Conservation (phyloP, 2,797 vertebrate species). For the Apogon hyalosoma region DNA sequence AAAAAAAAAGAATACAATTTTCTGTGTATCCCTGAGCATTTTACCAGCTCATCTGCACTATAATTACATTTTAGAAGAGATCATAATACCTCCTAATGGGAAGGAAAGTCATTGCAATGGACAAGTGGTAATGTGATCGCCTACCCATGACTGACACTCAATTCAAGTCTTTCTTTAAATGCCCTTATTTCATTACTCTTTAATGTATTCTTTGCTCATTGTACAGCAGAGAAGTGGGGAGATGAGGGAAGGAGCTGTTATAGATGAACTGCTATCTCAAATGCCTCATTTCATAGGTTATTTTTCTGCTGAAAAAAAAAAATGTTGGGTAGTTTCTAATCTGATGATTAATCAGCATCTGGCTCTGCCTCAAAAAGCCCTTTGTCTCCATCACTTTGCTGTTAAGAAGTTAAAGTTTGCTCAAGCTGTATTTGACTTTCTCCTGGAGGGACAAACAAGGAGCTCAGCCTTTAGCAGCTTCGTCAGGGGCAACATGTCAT, state of each 20-base stretch:
- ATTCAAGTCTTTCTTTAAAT: slow-evolving; percentile 73
- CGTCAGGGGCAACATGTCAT: slow-evolving; percentile 49
- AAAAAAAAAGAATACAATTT: slow-evolving; percentile 32
- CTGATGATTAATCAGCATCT: slow-evolving; percentile 47
- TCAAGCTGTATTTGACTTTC: slow-evolving; percentile 73
- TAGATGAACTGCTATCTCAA: slow-evolving; percentile 55
- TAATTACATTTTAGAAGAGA: slow-evolving; percentile 64
- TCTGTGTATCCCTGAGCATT: slow-evolving; percentile 32
- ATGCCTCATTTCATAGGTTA: slow-evolving; percentile 60
- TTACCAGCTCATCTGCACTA: slow-evolving; percentile 49
- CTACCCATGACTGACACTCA: slow-evolving; percentile 68
- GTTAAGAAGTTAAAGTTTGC: slow-evolving; percentile 50
- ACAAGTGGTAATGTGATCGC: slow-evolving; percentile 68
- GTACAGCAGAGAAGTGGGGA: slow-evolving; percentile 43
- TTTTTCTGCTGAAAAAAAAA: slow-evolving; percentile 38
- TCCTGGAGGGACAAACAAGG: slow-evolving; percentile 61
- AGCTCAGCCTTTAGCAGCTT: slow-evolving; percentile 40
- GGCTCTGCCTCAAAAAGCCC: slow-evolving; percentile 17
- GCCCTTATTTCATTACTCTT: slow-evolving; percentile 69
- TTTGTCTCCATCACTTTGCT: slow-evolving; percentile 33
- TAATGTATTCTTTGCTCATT: slow-evolving; percentile 66
- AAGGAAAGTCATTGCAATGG: slow-evolving; percentile 51
- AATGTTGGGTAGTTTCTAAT: slow-evolving; percentile 36
- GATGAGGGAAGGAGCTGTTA: slow-evolving; percentile 32
- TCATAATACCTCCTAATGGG: slow-evolving; percentile 62